These are phyloP conservation scores for Furnarius figulus DNA, from an alignment of 2,113 vertebrate genomes.

Conservation along the genomic window DNA sequence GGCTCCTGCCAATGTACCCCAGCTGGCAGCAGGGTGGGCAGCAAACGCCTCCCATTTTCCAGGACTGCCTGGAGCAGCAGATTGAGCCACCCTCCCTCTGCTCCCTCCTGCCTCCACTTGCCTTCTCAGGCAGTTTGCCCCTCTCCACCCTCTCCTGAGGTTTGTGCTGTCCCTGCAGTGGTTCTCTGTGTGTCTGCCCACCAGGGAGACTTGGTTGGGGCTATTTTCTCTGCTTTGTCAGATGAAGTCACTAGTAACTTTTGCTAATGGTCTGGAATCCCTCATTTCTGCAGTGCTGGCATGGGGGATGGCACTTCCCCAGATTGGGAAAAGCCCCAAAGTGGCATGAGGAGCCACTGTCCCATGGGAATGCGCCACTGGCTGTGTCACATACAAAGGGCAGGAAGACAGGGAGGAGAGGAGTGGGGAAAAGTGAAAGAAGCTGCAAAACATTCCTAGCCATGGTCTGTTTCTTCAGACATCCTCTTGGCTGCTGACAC, in stretches of 20 bases:
- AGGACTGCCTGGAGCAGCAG: slow-evolving; percentile 11
- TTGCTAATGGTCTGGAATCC: background rate
- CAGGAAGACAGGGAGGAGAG: background rate
- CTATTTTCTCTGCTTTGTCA: background rate
- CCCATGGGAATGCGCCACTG: background rate
- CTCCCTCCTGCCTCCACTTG: background rate
- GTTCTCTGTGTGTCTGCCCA: background rate
- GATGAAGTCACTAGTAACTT: background rate
- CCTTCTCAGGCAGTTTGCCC: background rate
- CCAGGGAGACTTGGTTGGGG: background rate
- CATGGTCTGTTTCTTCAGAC: background rate
- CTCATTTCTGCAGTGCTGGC: background rate
- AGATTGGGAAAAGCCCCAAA: background rate
- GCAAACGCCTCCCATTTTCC: background rate
- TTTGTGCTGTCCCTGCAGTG: background rate
- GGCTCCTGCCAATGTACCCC: background rate
- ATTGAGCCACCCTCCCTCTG: background rate
- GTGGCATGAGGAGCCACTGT: background rate
- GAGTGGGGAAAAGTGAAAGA: background rate
- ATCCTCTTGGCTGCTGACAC: background rate
- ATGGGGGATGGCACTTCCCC: fast-evolving
- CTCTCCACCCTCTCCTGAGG: background rate
- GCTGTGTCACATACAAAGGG: background rate
- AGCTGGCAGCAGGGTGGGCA: background rate
- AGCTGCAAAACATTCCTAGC: background rate